Conservation (phyloP, 2,113 vertebrate genomes). For the Lophotis ruficrista region DNA sequence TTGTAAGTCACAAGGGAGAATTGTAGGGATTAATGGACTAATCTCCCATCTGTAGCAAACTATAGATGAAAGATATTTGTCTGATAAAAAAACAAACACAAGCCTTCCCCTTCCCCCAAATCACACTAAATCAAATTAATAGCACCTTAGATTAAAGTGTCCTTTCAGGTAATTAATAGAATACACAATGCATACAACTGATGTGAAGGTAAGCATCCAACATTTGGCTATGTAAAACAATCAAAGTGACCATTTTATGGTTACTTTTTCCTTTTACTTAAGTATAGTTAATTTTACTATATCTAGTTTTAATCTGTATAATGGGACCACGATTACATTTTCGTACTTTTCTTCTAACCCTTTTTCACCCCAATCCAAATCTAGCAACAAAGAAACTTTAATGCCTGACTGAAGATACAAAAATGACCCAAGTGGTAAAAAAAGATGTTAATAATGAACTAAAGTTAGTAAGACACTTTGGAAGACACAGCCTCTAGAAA, state of each 20-base stretch:
- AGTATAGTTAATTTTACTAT: not conserved
- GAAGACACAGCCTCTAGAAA: not conserved
- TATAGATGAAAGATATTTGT: not conserved
- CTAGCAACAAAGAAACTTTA: not conserved
- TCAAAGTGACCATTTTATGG: not conserved
- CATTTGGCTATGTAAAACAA: not conserved
- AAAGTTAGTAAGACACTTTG: not conserved
- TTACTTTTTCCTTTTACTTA: not conserved
- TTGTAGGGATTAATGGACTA: not conserved
- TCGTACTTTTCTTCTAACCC: not conserved
- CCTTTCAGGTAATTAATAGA: not conserved
- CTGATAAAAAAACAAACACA: not conserved
- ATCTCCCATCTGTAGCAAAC: not conserved
- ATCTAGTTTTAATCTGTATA: not conserved
- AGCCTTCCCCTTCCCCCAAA: not conserved
- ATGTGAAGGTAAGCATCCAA: not conserved
- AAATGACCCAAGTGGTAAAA: not conserved
- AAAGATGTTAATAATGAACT: not conserved
- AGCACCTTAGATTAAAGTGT: not conserved
- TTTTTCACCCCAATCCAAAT: not conserved
- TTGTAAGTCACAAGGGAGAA: not conserved
- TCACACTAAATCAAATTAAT: not conserved
- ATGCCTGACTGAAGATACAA: not conserved
- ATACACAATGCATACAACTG: not conserved
- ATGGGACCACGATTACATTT: not conserved